Conservation (phyloP, 2,113 vertebrate genomes). For the Otolemur garnettii region DNA sequence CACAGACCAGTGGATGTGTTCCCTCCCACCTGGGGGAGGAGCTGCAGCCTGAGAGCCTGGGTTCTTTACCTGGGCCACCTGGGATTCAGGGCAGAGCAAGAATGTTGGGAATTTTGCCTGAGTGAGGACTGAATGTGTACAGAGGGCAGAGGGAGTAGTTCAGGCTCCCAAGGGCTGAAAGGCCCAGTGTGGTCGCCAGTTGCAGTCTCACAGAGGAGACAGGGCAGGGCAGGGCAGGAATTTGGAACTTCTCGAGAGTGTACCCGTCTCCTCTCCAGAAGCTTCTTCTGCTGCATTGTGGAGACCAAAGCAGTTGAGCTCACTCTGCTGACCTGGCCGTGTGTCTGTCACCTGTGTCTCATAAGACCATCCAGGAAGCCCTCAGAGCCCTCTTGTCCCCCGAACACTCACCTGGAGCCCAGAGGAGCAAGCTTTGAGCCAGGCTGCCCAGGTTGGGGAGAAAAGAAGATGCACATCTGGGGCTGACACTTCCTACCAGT, state of each 20-base stretch:
- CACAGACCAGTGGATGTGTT: rapidly evolving
- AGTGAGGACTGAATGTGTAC: background rate
- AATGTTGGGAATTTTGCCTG: rapidly evolving
- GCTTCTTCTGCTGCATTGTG: background rate
- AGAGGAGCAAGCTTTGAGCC: too few relatives aligned
- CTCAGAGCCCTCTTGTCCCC: background rate
- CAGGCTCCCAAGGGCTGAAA: background rate
- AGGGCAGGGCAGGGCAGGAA: rapidly evolving
- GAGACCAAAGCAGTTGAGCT: background rate
- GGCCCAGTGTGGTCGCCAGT: background rate
- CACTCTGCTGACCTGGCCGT: background rate
- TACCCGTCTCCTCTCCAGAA: background rate
- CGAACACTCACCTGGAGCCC: rapidly evolving
- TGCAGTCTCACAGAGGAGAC: background rate
- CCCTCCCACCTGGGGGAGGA: background rate
- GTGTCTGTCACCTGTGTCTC: rapidly evolving
- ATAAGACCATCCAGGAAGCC: background rate
- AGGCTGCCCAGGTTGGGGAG: background rate
- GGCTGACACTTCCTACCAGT: background rate
- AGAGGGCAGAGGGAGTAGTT: background rate
- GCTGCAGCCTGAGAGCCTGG: background rate
- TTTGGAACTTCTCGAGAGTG: background rate
- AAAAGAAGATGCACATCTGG: rapidly evolving
- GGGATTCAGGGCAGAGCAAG: background rate
- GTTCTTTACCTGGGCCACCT: background rate